These are phyloP conservation scores for Aspiorhynchus laticeps DNA, from an alignment of 2,113 vertebrate species.

Conservation along the genomic window DNA sequence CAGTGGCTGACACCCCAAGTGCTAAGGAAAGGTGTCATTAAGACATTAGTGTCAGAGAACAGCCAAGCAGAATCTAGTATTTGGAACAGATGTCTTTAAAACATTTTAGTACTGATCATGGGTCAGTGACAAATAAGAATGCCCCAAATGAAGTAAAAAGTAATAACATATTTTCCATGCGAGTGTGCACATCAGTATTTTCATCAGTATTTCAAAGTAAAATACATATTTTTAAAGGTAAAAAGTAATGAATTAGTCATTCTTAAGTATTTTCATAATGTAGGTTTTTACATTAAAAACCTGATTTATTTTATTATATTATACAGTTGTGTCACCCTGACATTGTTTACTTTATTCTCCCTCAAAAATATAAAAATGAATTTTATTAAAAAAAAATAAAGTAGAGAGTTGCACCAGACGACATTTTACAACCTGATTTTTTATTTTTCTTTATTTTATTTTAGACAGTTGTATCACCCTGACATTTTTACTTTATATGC, in stretches of 20 bases:
- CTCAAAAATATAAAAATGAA: no score
- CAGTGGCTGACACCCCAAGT: slow-evolving; percentile 38
- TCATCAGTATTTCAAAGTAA: neutral
- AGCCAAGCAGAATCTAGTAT: slow-evolving; percentile 30
- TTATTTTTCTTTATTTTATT: no score
- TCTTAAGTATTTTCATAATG: no score
- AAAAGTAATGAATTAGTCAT: neutral
- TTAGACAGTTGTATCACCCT: neutral
- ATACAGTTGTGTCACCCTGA: neutral
- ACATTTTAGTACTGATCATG: neutral
- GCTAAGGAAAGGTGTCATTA: slow-evolving; percentile 34
- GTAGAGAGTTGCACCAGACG: neutral
- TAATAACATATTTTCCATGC: neutral
- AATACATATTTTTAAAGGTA: neutral
- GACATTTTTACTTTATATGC: neutral
- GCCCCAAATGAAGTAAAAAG: neutral
- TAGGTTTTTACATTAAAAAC: neutral
- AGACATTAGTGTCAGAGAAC: slow-evolving; percentile 35
- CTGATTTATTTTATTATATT: neutral
- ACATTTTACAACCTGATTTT: neutral
- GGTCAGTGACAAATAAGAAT: neutral
- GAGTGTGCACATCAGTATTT: neutral
- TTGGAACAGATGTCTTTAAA: slow-evolving; percentile 31
- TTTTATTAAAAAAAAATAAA: no score
- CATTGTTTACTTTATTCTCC: neutral